These are phyloP conservation scores for Lacerta viridis DNA, from an alignment of 2,797 vertebrate species.

Conservation along the genomic window DNA sequence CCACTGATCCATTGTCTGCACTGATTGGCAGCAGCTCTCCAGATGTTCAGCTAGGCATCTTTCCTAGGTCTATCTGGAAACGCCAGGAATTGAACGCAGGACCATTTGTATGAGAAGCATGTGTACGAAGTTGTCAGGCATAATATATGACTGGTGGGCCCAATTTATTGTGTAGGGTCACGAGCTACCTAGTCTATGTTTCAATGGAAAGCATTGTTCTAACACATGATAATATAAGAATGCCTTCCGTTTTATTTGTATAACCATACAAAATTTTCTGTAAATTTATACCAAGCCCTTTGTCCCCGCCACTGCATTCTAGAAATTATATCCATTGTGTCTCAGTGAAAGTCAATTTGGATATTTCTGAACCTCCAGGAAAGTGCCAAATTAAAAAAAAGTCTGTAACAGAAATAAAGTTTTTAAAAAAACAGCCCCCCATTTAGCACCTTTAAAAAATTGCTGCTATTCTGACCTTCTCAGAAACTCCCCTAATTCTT, in stretches of 20 bases:
- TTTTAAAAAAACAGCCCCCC: constrained; percentile 16
- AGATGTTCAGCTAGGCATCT: too few relatives aligned
- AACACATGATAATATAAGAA: neutral
- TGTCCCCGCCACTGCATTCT: constrained; percentile 40
- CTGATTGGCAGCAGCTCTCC: too few relatives aligned
- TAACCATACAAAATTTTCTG: constrained; percentile 39
- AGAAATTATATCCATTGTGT: constrained; percentile 56
- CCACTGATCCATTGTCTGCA: too few relatives aligned
- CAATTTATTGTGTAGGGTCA: too few relatives aligned
- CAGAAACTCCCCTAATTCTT: constrained; percentile 72
- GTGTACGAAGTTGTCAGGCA: neutral
- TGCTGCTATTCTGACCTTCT: constrained; percentile 68
- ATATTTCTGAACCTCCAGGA: constrained; percentile 71
- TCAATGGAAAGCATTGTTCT: neutral
- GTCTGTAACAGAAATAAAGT: neutral
- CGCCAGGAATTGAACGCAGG: too few relatives aligned
- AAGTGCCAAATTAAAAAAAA: constrained; percentile 68
- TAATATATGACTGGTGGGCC: neutral
- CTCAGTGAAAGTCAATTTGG: constrained; percentile 74
- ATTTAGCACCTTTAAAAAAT: constrained; percentile 77
- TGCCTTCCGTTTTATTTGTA: constrained; percentile 26
- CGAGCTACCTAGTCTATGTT: neutral
- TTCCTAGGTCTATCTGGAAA: too few relatives aligned
- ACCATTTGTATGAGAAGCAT: too few relatives aligned
- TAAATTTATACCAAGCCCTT: constrained; percentile 60